Evolutionary conservation across 2,888 invertebrate genomes (phyloP).

Genomic region (Sussaba pulchella): DNA sequence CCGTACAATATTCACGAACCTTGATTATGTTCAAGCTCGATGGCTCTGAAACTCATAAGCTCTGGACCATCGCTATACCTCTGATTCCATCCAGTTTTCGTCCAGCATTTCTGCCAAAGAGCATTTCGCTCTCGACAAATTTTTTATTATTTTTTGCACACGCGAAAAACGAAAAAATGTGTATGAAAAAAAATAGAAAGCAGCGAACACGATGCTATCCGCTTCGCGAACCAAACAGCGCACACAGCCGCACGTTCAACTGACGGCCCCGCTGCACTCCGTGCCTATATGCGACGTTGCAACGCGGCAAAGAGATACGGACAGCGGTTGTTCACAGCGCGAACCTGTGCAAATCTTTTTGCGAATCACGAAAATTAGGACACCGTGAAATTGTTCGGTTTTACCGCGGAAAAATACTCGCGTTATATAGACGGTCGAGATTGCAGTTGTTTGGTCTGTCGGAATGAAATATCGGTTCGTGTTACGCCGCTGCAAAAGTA

Average conservation of each 20-base stretch:
- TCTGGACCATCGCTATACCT: too few relatives aligned
- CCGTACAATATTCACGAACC: too few relatives aligned
- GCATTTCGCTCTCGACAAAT: too few relatives aligned
- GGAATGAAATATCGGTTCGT: slow-evolving; percentile 6
- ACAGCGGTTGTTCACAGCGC: slow-evolving; percentile 32
- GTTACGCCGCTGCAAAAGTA: too few relatives aligned
- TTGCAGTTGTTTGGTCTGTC: slow-evolving; percentile 41
- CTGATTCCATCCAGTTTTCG: too few relatives aligned
- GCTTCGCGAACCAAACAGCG: slow-evolving; percentile 10
- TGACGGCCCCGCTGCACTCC: too few relatives aligned
- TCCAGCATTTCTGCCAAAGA: too few relatives aligned
- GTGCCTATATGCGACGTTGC: slow-evolving; percentile 2
- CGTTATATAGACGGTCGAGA: slow-evolving; percentile 37
- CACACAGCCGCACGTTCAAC: too few relatives aligned
- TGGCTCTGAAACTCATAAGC: too few relatives aligned
- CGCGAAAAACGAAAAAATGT: too few relatives aligned
- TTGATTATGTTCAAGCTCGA: too few relatives aligned
- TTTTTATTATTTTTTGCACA: too few relatives aligned
- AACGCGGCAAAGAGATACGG: not conserved
- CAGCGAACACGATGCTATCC: slow-evolving; percentile 35
- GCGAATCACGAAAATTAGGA: slow-evolving; percentile 64
- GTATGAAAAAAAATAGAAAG: slow-evolving; percentile 43
- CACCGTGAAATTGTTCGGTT: slow-evolving; percentile 66
- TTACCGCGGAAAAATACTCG: slow-evolving; percentile 9
- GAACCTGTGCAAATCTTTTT: slow-evolving; percentile 40